Conservation (phyloP, 1,140 invertebrate species). For the Cheumatopsyche charites region DNA sequence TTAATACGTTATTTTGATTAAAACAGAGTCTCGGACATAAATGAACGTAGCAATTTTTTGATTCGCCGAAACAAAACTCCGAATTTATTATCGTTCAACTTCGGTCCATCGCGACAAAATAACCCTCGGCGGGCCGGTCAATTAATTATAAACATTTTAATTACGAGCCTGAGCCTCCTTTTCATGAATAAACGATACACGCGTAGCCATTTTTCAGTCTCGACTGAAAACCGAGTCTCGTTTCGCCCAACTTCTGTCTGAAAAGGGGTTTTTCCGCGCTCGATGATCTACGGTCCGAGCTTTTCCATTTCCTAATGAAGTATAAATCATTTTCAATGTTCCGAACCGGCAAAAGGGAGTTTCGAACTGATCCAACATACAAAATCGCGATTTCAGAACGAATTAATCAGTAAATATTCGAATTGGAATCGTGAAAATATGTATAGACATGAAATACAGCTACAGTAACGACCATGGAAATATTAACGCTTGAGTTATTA, state of each 20-base stretch:
- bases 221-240: not conserved
- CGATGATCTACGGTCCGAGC: conserved; percentile 30
- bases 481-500: too few species aligned
- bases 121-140: conserved; percentile 12
- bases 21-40: too few species aligned
- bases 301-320: conserved; percentile 35
- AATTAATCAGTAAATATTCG: too few species aligned
- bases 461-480: too few species aligned
- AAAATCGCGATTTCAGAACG: not conserved
- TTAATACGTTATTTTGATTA: too few species aligned
- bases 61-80: too few species aligned
- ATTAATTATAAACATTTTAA: conserved; percentile 31
- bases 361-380: not conserved
- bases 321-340: conserved; percentile 32
- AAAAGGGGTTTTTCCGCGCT: conserved; percentile 10
- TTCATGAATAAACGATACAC: conserved; percentile 25
- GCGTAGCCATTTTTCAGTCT: not conserved
- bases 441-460: too few species aligned
- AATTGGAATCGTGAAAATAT: too few species aligned
- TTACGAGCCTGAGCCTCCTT: conserved; percentile 14
- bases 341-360: not conserved
- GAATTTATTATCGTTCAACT: too few species aligned
- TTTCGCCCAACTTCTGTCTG: not conserved
- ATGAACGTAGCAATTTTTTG: too few species aligned
- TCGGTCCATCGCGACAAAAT: not conserved